Conservation (phyloP, 2,888 invertebrate species). For the Drosophila phalerata region DNA sequence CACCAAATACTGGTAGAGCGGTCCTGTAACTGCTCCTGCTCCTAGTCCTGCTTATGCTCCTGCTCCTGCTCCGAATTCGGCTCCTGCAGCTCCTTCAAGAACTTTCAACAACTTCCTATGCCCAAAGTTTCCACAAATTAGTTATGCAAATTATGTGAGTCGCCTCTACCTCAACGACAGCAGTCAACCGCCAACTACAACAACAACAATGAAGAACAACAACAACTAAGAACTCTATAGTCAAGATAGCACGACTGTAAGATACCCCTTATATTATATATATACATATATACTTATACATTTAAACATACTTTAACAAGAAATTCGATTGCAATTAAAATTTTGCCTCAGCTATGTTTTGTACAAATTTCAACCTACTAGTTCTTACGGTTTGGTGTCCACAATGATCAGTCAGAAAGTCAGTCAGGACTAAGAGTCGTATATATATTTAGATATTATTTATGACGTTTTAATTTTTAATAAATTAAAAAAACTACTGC, state of each 20-base stretch:
- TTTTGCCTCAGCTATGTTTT: too few relatives aligned
- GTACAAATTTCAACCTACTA: neutral
- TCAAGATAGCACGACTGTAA: neutral
- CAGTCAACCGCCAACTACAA: slow-evolving; percentile 58
- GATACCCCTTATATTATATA: neutral
- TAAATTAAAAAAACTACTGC: too few relatives aligned
- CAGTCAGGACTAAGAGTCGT: too few relatives aligned
- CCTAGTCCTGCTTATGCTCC: slow-evolving; percentile 20
- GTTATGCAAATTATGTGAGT: slow-evolving; percentile 79
- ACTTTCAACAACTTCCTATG: slow-evolving; percentile 80
- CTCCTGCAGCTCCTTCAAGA: slow-evolving; percentile 65
- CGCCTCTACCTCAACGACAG: slow-evolving; percentile 69
- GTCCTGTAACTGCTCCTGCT: slow-evolving; percentile 22
- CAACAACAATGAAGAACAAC: slow-evolving; percentile 20
- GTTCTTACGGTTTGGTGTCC: neutral
- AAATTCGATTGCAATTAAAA: too few relatives aligned
- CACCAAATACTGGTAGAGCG: slow-evolving; percentile 7
- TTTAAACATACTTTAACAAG: too few relatives aligned
- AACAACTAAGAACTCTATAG: neutral
- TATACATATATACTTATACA: too few relatives aligned
- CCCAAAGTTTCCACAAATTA: slow-evolving; percentile 79
- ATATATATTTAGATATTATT: too few relatives aligned
- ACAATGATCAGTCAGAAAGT: too few relatives aligned
- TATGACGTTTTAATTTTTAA: too few relatives aligned
- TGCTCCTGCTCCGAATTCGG: slow-evolving; percentile 20